These are phyloP conservation scores for Schrankia costaestrigalis DNA, from an alignment of 2,888 invertebrate species.

Conservation along the genomic window DNA sequence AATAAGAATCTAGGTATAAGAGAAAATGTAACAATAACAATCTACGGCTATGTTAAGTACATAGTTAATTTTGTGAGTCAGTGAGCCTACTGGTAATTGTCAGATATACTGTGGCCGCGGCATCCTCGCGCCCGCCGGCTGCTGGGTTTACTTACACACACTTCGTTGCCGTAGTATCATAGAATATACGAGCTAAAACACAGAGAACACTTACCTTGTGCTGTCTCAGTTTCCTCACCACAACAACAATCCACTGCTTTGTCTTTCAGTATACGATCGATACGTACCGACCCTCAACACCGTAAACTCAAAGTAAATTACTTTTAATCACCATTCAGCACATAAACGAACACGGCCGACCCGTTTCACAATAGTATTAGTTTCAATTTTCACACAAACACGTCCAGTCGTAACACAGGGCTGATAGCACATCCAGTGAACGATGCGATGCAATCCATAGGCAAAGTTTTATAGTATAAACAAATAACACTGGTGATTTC, in stretches of 20 bases:
- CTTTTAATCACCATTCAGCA: constrained; percentile 77
- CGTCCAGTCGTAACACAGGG: constrained; percentile 61
- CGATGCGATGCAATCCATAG: constrained; percentile 61
- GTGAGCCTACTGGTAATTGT: constrained; percentile 8
- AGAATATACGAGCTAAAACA: constrained; percentile 24
- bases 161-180: constrained; percentile 28
- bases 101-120: constrained; percentile 31
- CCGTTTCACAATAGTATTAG: constrained; percentile 60
- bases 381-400: constrained; percentile 53
- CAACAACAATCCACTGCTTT: constrained; percentile 67
- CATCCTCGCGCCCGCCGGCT: constrained; percentile 25
- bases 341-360: constrained; percentile 68
- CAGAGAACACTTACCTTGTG: constrained; percentile 54
- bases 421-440: constrained; percentile 52
- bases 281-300: constrained; percentile 69
- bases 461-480: constrained; percentile 63
- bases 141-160: constrained; percentile 23
- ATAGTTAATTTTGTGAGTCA: neutral
- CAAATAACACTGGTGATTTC: constrained; percentile 73
- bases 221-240: constrained; percentile 45
- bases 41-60: neutral
- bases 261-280: constrained; percentile 71
- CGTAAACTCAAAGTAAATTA: constrained; percentile 76
- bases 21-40: neutral
- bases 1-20: too few species aligned